Percentiles rank a stretch among this genome's conserved stretches.
Conservation (phyloP, 1,140 invertebrate species). For the Tetragnatha versicolor region DNA sequence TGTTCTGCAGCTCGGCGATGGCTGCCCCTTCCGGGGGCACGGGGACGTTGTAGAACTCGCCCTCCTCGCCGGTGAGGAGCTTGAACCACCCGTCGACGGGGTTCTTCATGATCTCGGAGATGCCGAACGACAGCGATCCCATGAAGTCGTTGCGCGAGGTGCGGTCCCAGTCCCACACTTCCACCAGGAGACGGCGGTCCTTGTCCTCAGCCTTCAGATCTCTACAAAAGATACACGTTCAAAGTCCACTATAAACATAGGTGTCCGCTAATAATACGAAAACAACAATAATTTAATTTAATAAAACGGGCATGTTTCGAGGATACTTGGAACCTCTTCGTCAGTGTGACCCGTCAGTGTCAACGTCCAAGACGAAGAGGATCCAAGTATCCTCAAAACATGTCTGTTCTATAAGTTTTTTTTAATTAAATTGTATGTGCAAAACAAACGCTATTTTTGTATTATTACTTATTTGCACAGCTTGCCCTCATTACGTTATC, state of each 20-base stretch:
- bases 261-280: no score
- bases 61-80: constrained; percentile 95
- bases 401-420: no score
- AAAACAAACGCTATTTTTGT: no score
- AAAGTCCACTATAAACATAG: no score
- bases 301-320: no score
- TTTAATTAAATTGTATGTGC: no score
- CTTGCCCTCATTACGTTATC: no score
- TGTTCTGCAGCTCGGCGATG: constrained; percentile 82
- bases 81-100: constrained; percentile 97
- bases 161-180: constrained; percentile 99
- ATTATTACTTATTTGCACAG: no score
- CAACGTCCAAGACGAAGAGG: no score
- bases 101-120: constrained; percentile 93
- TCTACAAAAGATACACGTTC: constrained; percentile 72
- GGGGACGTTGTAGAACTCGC: constrained; percentile 98
- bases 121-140: constrained; percentile 97
- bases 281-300: no score
- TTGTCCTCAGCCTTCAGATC: constrained; percentile 95
- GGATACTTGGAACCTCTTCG: no score
- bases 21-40: constrained; percentile 92
- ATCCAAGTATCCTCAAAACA: no score
- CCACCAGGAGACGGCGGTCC: constrained; percentile 91
- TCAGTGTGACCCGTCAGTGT: not conserved
- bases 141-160: constrained; percentile 99